These are phyloP conservation scores for Pectinophora gossypiella DNA, from an alignment of 1,140 invertebrate species.

Conservation along the genomic window DNA sequence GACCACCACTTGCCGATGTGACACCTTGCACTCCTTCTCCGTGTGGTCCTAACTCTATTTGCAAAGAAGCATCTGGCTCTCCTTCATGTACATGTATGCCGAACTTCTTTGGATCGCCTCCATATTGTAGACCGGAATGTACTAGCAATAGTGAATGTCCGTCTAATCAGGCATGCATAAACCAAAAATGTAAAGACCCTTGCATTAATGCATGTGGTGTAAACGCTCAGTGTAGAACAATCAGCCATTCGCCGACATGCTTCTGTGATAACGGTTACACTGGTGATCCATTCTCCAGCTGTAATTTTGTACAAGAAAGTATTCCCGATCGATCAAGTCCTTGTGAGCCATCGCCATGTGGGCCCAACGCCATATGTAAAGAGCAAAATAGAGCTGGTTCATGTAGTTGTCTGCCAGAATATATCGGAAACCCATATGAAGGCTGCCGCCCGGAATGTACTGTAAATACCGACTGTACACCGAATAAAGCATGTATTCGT, in stretches of 20 bases:
- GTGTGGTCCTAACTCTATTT: conserved; percentile 86
- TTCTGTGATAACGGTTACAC: conserved; percentile 77
- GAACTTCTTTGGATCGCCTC: conserved; percentile 81
- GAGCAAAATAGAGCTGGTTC: conserved; percentile 80
- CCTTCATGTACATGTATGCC: conserved; percentile 81
- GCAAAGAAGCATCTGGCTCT: conserved; percentile 76
- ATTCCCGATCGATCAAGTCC: conserved; percentile 55
- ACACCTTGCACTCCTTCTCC: conserved; percentile 81
- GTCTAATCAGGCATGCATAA: conserved; percentile 82
- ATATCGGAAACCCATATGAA: conserved; percentile 84
- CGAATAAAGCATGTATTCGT: conserved; percentile 81
- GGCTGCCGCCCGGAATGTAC: conserved; percentile 83
- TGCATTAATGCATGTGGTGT: conserved; percentile 83
- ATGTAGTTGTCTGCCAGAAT: conserved; percentile 80
- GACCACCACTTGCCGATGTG: conserved; percentile 51
- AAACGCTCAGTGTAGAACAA: conserved; percentile 81
- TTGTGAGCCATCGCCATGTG: conserved; percentile 83
- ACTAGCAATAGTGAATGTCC: conserved; percentile 84
- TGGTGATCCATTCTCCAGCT: conserved; percentile 80
- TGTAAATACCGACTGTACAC: conserved; percentile 80
- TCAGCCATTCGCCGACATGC: conserved; percentile 82
- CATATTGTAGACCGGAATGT: conserved; percentile 85
- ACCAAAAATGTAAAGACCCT: conserved; percentile 84
- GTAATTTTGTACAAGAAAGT: conserved; percentile 33
- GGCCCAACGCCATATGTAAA: conserved; percentile 79